Percentiles rank a stretch among this genome's conserved stretches.
phyloP scores from a whole-genome alignment of 1,140 invertebrate species.

The Microplitis demolitor region DNA sequence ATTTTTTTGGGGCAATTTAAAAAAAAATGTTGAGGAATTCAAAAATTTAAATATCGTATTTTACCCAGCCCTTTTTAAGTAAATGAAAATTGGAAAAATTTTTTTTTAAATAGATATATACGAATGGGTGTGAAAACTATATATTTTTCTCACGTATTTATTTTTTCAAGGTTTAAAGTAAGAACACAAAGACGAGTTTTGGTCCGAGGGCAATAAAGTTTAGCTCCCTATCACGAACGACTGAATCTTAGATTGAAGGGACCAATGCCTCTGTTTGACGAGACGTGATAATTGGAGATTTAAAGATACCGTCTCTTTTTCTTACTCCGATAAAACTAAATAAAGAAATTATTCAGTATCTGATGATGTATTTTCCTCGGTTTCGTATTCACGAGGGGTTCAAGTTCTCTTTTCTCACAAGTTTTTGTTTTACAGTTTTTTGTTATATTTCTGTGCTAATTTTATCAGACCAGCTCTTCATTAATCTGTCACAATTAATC shows the following conservation, averaged over 20 bases:
- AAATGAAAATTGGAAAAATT: not conserved
- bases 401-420: too few species aligned
- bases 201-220: constrained; percentile 24
- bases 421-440: too few species aligned
- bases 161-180: not conserved
- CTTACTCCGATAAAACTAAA: constrained; percentile 23
- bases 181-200: not conserved
- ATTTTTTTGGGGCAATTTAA: too few species aligned
- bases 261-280: constrained; percentile 42
- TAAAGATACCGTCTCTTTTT: constrained; percentile 25
- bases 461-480: too few species aligned
- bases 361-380: too few species aligned
- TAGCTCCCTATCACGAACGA: constrained; percentile 17
- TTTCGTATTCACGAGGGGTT: too few species aligned
- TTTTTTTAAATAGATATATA: too few species aligned
- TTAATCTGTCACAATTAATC: too few species aligned
- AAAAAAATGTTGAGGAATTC: too few species aligned
- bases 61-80: too few species aligned
- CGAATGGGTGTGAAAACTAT: not conserved
- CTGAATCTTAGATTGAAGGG: constrained; percentile 34
- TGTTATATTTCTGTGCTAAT: too few species aligned
- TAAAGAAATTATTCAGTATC: constrained; percentile 7
- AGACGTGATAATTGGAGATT: constrained; percentile 46
- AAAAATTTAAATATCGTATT: too few species aligned
- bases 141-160: not conserved